A percentile compares a stretch with the other conserved stretches of the same genome.
These are phyloP conservation scores for Chiloscyllium plagiosum DNA, from an alignment of 2,113 vertebrate species.

Conservation along the genomic window DNA sequence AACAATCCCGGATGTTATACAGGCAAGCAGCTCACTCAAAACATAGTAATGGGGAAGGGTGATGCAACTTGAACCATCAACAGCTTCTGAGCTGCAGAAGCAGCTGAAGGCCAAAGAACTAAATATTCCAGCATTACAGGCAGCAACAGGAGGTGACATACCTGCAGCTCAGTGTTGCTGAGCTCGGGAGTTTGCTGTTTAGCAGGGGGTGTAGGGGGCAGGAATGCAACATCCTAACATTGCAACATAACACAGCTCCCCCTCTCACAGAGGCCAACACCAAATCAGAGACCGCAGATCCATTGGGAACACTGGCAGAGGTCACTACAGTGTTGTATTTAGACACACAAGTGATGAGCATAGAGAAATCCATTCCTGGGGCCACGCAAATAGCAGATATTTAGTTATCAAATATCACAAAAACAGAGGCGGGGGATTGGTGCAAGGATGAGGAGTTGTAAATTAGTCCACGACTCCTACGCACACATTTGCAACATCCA, in stretches of 20 bases:
- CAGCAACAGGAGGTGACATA: neutral
- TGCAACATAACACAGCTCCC: neutral
- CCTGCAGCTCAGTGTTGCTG: neutral
- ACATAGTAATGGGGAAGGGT: no score
- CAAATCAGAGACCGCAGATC: neutral
- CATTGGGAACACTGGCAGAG: neutral
- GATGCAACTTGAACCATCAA: neutral
- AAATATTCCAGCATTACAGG: neutral
- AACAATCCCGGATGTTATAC: neutral
- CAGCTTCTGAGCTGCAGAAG: neutral
- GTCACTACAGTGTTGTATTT: neutral
- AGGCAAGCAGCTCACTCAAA: neutral
- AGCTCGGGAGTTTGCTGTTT: no score
- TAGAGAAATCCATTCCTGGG: neutral
- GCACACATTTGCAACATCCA: neutral
- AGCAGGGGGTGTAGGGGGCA: neutral
- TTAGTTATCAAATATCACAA: neutral
- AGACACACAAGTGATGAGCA: slow-evolving; percentile 7
- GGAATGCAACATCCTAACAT: neutral
- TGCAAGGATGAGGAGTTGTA: neutral
- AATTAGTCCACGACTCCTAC: neutral
- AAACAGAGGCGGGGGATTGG: neutral
- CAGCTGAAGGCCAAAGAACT: neutral
- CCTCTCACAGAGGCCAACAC: neutral
- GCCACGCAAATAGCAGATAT: neutral